phyloP scores from a whole-genome alignment of 2,113 vertebrate species.

The Megaleporinus macrocephalus region DNA sequence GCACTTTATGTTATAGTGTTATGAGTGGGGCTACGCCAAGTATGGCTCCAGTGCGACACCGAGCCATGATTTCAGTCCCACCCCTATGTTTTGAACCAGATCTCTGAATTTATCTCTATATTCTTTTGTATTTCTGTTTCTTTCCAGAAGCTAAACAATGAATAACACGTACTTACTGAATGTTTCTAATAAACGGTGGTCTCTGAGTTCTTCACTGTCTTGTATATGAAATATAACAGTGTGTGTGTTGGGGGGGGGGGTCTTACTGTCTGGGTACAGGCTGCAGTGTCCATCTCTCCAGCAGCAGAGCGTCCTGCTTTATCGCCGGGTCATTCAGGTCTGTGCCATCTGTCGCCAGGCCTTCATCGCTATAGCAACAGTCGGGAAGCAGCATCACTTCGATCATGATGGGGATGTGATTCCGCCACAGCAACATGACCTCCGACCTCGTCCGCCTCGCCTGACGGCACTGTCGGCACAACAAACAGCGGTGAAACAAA shows the following conservation, averaged over 20 bases:
- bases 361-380: conserved; percentile 97
- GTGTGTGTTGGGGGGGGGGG: conserved; percentile 14
- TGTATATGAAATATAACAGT: not conserved
- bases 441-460: conserved; percentile 92
- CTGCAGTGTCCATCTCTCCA: conserved; percentile 97
- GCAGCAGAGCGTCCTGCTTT: conserved; percentile 92
- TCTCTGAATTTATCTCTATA: no score
- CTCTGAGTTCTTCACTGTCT: no score
- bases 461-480: conserved; percentile 86
- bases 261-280: conserved; percentile 95
- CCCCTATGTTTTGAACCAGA: no score
- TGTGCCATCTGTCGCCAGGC: conserved; percentile 86
- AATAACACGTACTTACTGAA: not conserved
- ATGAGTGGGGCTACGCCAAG: no score
- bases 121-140: no score
- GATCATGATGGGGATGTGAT: conserved; percentile 97
- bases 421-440: conserved; percentile 92
- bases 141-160: no score
- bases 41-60: no score
- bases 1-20: no score
- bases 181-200: not conserved
- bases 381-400: conserved; percentile 98
- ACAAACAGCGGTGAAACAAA: not conserved
- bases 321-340: conserved; percentile 93
- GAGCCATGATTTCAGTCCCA: no score